These are phyloP conservation scores for Mustela nigripes DNA, from an alignment of 2,113 vertebrate genomes.

Conservation along the genomic window DNA sequence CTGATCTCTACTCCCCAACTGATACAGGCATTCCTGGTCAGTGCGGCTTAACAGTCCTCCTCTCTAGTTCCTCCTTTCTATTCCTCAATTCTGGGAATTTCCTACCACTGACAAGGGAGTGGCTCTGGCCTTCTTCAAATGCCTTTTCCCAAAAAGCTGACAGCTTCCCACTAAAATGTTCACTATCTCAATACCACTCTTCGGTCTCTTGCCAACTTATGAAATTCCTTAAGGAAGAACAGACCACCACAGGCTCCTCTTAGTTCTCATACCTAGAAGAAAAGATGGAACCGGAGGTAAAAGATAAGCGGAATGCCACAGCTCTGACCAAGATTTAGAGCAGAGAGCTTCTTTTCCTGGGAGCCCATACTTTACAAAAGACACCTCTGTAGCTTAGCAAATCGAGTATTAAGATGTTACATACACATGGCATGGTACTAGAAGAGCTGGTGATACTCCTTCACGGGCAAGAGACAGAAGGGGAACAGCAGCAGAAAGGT, in stretches of 20 bases:
- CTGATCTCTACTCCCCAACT: background rate
- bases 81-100: background rate
- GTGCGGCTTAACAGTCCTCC: background rate
- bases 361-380: slow-evolving; percentile 21
- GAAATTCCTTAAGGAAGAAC: slow-evolving; percentile 26
- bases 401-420: slow-evolving; percentile 35
- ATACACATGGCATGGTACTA: background rate
- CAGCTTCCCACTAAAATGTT: slow-evolving; percentile 30
- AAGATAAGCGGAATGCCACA: background rate
- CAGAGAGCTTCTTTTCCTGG: slow-evolving; percentile 20
- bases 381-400: slow-evolving; percentile 5
- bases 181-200: background rate
- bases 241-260: background rate
- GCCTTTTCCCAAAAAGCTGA: background rate
- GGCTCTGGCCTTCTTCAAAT: background rate
- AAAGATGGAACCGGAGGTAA: slow-evolving; percentile 35
- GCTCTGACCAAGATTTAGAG: slow-evolving; percentile 49
- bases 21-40: background rate
- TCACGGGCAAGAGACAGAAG: slow-evolving; percentile 71
- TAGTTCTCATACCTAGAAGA: slow-evolving; percentile 23
- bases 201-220: background rate
- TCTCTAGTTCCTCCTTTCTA: background rate
- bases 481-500: slow-evolving; percentile 78
- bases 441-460: background rate
- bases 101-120: background rate